A percentile compares a stretch with the other conserved stretches of the same genome.
These are phyloP conservation scores for Trissolcus brochymenae DNA, from an alignment of 2,888 invertebrate genomes.

Conservation along the genomic window DNA sequence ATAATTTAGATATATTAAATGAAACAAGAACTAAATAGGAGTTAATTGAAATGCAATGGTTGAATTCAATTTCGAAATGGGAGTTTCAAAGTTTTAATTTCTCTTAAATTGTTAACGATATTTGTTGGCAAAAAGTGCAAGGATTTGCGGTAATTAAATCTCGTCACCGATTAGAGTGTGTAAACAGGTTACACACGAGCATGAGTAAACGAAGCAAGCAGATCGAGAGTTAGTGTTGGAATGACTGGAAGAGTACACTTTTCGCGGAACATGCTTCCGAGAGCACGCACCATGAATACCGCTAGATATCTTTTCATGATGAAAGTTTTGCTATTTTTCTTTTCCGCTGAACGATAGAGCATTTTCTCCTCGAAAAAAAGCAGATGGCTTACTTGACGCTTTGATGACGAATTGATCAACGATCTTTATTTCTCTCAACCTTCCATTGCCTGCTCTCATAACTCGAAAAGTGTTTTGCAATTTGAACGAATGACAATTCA, in stretches of 20 bases:
- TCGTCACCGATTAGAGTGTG: constrained; percentile 49
- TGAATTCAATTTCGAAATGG: too few relatives aligned
- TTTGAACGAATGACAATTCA: too few relatives aligned
- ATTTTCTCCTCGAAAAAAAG: constrained; percentile 31
- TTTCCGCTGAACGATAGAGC: constrained; percentile 19
- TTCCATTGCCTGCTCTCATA: too few relatives aligned
- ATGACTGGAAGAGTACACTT: constrained; percentile 27
- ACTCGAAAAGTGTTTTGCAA: too few relatives aligned
- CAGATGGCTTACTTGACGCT: constrained; percentile 18
- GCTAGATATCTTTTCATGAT: constrained; percentile 54
- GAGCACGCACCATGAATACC: constrained; percentile 54
- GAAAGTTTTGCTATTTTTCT: constrained; percentile 49
- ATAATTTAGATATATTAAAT: too few relatives aligned
- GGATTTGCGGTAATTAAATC: constrained; percentile 44
- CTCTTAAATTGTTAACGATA: too few relatives aligned
- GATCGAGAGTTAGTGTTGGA: constrained; percentile 35
- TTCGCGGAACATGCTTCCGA: constrained; percentile 48
- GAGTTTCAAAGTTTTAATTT: neutral
- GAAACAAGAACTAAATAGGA: too few relatives aligned
- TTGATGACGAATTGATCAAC: neutral
- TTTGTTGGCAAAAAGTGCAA: constrained; percentile 12
- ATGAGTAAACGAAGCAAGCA: constrained; percentile 45
- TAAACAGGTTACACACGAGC: constrained; percentile 41
- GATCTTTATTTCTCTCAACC: too few relatives aligned
- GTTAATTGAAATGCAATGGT: too few relatives aligned